Base-by-base conservation (phyloP, 2,797 vertebrate genomes). In the Anomalospiza imberbis region DNA sequence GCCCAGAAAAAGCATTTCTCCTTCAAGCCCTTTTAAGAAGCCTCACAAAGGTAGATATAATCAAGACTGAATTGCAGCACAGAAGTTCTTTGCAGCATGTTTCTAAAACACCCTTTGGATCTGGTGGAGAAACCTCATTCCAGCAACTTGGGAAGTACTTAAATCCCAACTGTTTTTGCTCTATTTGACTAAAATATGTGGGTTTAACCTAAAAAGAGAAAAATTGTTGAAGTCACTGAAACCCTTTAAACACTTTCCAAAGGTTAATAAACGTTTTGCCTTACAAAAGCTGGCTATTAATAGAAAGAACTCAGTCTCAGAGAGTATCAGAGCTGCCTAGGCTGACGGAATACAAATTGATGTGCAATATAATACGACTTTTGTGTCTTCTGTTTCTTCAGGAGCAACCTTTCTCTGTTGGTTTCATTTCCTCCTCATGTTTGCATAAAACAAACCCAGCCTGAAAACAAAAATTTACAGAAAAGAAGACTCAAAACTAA, bases 21-120 rank as follows among this genome's bases (percentile, higher is more conserved):
- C 91, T 82, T 94, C 83, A 47, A 97, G 91, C 89, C 95, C 94
- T 96, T 97, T 94, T 20, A 86, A 82, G 87, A 92, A 67, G 74
- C 78, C 67, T 48, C 44, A 86, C 80, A 93, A 91, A 96, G 70
- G 67, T 31, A 91, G 28, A 77, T 15, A 47, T 1, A 50, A 79
- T 67, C 13, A 34, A 38, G 36, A 71, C 80, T 89, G 74, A 79
- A 82, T 5, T 88, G 91, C 28, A 94, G 91, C 91, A 85, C 72
- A 85, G 71, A 94, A 93, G 40, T 68, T 42, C 76, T 73, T 82
- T 85, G 94, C 92, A 96, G 91, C 86, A 83, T 61, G 61, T 83
- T 92, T 80, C 85, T 91, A 80, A 75, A 95, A 65, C 61, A 78
- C 80, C 75, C 68, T 89, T 85, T 63, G 48, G 85, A 76, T 63